Base-by-base conservation (phyloP, 2,113 vertebrate species). In the Noctilio leporinus region DNA sequence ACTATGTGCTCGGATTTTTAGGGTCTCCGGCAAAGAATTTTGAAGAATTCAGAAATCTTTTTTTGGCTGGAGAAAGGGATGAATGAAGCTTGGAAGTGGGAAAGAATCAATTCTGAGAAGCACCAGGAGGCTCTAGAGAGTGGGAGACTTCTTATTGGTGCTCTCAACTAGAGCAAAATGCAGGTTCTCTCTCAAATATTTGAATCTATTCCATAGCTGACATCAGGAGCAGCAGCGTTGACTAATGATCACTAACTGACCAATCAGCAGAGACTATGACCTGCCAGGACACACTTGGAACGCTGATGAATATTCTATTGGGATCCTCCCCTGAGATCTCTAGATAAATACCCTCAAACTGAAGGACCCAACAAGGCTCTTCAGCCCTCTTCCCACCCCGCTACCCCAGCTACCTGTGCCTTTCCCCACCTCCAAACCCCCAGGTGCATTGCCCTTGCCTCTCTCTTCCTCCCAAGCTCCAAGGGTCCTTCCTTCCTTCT, bases 111-210 rank as follows among this genome's bases (percentile, higher is more conserved):
- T 92, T 94, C 19, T 16, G 43, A 8, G 64, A 43, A 47, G 51
- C 26, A 28, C 19, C 0, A 38, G 55, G 15, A 76, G 22, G 57
- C 64, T 70, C 2, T 33, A 22, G 64, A 53, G 49, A 84, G 69
- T 24, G 7, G 17, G 12, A 40, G 47, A 15, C 2, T 28, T 30
- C 1, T 0, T n/a, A 24, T 2, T 7, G 30, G 49, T 64, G 75
- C 53, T 28, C 35, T 53, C 5, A 0, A 59, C 59, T 49, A 22
- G 43, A 89, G 55, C 78, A 77, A 87, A 86, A 86, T 78, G 89
- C 84, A 67, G 57, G 72, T 57, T 89, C 94, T 95, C 83, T 93
- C 94, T 95, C 77, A 38, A 35, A 88, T 59, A 82, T 72, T 86
- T 91, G 81, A 91, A 86, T 47, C 67, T 20, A 80, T 93, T 93